A percentile compares a stretch with the other conserved stretches of the same genome.
phyloP scores from a whole-genome alignment of 2,888 invertebrate genomes.

The Tenthredo mesomela region DNA sequence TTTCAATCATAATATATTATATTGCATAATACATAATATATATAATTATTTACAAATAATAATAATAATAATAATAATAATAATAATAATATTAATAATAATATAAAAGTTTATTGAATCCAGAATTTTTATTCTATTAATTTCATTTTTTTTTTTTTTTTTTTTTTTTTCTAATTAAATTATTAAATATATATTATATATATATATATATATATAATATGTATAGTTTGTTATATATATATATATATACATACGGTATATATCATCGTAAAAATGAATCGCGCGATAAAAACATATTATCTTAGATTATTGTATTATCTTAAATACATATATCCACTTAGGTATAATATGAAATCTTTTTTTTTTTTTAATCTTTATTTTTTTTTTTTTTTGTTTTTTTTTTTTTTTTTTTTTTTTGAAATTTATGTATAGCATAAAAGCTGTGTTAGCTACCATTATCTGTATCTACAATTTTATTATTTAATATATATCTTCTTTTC shows the following conservation, averaged over 20 bases:
- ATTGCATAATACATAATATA: constrained; percentile 20
- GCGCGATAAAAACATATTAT: constrained; percentile 57
- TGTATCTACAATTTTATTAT: constrained; percentile 63
- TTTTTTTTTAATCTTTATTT: not conserved
- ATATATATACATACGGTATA: not conserved
- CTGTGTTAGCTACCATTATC: constrained; percentile 73
- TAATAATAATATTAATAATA: constrained; percentile 30
- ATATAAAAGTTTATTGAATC: constrained; percentile 58
- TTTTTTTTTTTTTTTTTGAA: not conserved
- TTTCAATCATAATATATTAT: constrained; percentile 50
- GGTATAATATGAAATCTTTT: constrained; percentile 36
- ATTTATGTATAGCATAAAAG: constrained; percentile 69
- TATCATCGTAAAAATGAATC: constrained; percentile 69
- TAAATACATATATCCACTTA: constrained; percentile 18
- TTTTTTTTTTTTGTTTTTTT: not conserved
- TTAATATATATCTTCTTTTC: constrained; percentile 36
- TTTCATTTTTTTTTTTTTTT: constrained; percentile 6
- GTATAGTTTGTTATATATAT: no score
- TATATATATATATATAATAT: not conserved
- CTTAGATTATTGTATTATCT: not conserved
- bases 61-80: constrained; percentile 17
- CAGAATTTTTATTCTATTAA: constrained; percentile 66
- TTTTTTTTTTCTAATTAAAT: no score
- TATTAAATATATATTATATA: constrained; percentile 10
- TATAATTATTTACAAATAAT: constrained; percentile 50